Base-by-base conservation (phyloP, 2,797 vertebrate species). In the Crypturellus tataupa region DNA sequence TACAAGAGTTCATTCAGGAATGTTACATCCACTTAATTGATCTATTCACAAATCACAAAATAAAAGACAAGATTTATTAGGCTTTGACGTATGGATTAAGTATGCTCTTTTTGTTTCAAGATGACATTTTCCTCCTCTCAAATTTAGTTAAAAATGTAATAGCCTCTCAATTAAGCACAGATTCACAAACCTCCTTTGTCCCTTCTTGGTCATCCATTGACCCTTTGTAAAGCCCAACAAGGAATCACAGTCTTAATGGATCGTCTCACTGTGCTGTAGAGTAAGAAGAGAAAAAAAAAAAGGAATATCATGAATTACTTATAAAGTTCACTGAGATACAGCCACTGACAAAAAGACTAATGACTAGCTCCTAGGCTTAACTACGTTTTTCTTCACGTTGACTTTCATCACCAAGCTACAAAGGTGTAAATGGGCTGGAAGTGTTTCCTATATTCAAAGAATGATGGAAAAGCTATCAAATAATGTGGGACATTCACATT, bases 161-260 rank as follows among this genome's bases (percentile, higher is more conserved):
- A 93, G 51, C 46, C 67, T 77, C 89, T 87, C 91, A 95, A 59
- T 95, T 93, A 70, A 89, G 69, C 49, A 64, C 47, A 92, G 93
- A 94, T 71, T 94, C 85, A 96, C 94, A 97, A 95, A 59, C 51
- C 76, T 92, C 23, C 80, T 96, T 97, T 97, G 92, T 96, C 42
- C n/a, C 76, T 84, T 80, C 75, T 64, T 93, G 85, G 73, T 91
- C 94, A 78, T 80, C 81, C 89, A 95, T 37, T 79, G 95, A 94
- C 63, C 90, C 79, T 91, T 95, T 94, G 92, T 95, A 85, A 95
- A 95, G 79, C 39, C 59, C 81, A 83, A 67, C 78, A 96, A 96
- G 94, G 92, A 95, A 90, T 95, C 73, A 58, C 87, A 95, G 84
- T 94, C 67, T 94, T 87, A 59, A 27, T 37, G 75, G 93, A 93